Percentiles rank a stretch among this genome's conserved stretches.
phyloP scores from a whole-genome alignment of 92 coral and sea anemone species.

The Zoanthus sansibaricus region DNA sequence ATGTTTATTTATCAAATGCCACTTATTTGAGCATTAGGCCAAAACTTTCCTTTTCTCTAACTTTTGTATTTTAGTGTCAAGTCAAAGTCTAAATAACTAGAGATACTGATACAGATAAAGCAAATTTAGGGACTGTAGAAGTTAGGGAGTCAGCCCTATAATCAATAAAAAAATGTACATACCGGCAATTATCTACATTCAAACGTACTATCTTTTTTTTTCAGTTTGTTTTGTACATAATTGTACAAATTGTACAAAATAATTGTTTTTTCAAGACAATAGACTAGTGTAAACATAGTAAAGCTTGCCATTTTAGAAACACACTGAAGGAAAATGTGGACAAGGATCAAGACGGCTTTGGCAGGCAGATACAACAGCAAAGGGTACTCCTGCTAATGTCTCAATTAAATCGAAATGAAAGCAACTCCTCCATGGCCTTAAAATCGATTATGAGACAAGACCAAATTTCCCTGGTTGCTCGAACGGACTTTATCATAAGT shows the following conservation, averaged over 20 bases:
- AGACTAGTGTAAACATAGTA: not conserved
- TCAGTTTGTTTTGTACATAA: not conserved
- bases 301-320: not conserved
- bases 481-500: no score
- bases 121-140: not conserved
- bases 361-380: no score
- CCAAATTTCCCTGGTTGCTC: no score
- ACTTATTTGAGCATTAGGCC: not conserved
- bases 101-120: not conserved
- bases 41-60: not conserved
- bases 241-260: no score
- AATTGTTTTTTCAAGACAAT: not conserved
- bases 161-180: no score
- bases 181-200: not conserved
- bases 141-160: not conserved
- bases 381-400: no score
- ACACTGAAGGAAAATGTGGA: not conserved
- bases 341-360: no score
- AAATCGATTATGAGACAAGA: no score
- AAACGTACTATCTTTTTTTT: not conserved
- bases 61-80: not conserved
- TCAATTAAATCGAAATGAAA: no score
- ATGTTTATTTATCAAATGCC: no score
- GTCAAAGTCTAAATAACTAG: not conserved
- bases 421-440: no score